phyloP scores from a whole-genome alignment of 1,140 invertebrate genomes.

The Hypothenemus hampei region DNA sequence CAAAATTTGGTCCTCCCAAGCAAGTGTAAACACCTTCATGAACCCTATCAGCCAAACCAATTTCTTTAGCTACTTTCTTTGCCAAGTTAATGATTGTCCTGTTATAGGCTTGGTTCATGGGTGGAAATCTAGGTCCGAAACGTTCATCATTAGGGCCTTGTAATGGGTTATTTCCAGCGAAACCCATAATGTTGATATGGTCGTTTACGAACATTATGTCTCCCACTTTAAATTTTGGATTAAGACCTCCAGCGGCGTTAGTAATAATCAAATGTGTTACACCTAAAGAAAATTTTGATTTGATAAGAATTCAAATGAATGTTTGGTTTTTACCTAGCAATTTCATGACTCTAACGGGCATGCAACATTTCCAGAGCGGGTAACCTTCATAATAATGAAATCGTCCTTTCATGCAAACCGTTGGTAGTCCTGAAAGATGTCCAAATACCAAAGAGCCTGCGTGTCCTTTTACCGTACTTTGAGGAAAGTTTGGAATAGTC shows the following conservation, averaged over 20 bases:
- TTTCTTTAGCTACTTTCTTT: constrained; percentile 62
- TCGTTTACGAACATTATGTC: constrained; percentile 97
- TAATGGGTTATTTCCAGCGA: constrained; percentile 88
- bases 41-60: constrained; percentile 67
- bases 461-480: constrained; percentile 87
- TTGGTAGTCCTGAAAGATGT: constrained; percentile 65
- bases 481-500: constrained; percentile 86
- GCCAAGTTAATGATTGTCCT: constrained; percentile 65
- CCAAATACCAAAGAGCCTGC: constrained; percentile 87
- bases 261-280: constrained; percentile 83
- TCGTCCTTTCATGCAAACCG: constrained; percentile 93
- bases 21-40: constrained; percentile 89
- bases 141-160: constrained; percentile 91
- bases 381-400: constrained; percentile 97
- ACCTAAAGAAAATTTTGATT: constrained; percentile 47
- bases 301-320: neutral
- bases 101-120: constrained; percentile 87
- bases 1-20: constrained; percentile 88
- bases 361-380: constrained; percentile 82
- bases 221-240: constrained; percentile 80
- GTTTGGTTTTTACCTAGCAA: constrained; percentile 56
- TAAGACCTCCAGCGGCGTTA: constrained; percentile 92
- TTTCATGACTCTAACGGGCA: constrained; percentile 94
- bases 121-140: constrained; percentile 88
- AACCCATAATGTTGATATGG: constrained; percentile 91